Evolutionary conservation across 2,797 vertebrate species (phyloP).

Genomic region (Melanotaenia maccullochi): DNA sequence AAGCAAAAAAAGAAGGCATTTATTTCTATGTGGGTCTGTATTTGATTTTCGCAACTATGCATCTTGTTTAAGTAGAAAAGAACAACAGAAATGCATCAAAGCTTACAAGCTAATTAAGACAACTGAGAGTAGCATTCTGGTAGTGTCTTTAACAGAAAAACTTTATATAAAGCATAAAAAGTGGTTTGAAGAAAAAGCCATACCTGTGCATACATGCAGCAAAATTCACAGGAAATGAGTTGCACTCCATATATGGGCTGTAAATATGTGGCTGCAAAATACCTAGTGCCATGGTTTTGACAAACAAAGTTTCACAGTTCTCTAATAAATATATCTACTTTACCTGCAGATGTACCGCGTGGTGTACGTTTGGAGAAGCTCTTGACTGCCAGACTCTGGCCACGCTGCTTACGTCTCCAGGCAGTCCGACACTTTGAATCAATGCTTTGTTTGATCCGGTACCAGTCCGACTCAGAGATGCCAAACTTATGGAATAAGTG

Average conservation of each 20-base stretch:
- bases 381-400: conserved; percentile 97
- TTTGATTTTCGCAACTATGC: conserved; percentile 14
- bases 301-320: background rate
- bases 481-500: conserved; percentile 97
- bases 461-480: conserved; percentile 97
- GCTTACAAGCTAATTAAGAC: conserved; percentile 32
- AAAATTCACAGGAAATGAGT: background rate
- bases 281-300: background rate
- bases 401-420: conserved; percentile 96
- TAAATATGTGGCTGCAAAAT: background rate
- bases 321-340: conserved; percentile 2
- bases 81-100: conserved; percentile 26
- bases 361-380: conserved; percentile 95
- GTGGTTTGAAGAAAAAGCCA: background rate
- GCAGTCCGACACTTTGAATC: conserved; percentile 99
- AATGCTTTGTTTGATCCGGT: conserved; percentile 98
- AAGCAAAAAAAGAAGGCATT: conserved; percentile 1
- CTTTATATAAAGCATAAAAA: background rate
- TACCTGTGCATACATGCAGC: background rate
- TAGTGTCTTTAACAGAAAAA: background rate
- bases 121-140: background rate
- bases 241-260: background rate
- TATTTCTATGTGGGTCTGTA: background rate
- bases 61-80: conserved; percentile 35
- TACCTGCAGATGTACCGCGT: conserved; percentile 83